Evolutionary conservation across 2,888 invertebrate genomes (phyloP).

Genomic region (Dyspetes luteomarginatus): DNA sequence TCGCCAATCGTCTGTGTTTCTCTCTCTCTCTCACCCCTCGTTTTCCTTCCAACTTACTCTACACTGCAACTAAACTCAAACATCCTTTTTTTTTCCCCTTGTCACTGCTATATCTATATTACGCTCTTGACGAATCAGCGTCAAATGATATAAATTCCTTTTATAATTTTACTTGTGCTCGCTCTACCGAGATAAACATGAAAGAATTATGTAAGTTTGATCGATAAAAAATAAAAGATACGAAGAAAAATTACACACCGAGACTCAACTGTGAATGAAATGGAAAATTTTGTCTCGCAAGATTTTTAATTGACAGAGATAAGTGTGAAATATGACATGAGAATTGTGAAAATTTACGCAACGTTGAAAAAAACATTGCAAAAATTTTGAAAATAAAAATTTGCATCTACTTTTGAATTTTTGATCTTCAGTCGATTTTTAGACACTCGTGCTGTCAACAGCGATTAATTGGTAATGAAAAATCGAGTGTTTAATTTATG

Average conservation of each 20-base stretch:
- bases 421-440: neutral
- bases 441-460: neutral
- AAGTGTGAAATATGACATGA: too few species aligned
- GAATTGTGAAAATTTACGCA: too few species aligned
- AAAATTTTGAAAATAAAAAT: too few species aligned
- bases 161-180: neutral
- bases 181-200: neutral
- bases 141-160: neutral
- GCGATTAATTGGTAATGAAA: neutral
- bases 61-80: neutral
- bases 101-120: neutral
- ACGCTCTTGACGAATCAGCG: neutral
- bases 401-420: too few species aligned
- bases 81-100: neutral
- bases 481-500: neutral
- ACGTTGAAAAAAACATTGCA: too few species aligned
- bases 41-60: constrained; percentile 28
- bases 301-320: too few species aligned
- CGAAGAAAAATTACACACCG: neutral
- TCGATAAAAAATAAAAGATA: neutral
- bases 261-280: too few species aligned
- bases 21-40: constrained; percentile 7
- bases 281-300: too few species aligned
- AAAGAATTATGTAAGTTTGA: neutral
- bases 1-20: constrained; percentile 29